Evolutionary conservation across 92 coral and sea anemone genomes (phyloP).

Genomic region (Pocillopora meandrina): DNA sequence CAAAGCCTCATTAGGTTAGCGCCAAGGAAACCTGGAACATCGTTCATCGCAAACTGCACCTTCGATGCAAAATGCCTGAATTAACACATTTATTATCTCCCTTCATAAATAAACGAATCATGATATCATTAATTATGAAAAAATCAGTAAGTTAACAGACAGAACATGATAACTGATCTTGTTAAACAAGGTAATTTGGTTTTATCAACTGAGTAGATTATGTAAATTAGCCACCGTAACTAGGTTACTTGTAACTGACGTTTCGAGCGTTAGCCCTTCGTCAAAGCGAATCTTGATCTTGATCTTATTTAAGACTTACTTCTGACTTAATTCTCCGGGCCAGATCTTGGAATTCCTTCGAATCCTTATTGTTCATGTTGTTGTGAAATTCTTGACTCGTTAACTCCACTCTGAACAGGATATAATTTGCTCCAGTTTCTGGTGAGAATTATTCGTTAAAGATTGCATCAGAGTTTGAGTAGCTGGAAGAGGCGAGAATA

Average conservation of each 20-base stretch:
- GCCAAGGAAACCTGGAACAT: conserved; percentile 43
- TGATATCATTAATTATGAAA: neutral
- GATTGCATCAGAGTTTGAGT: neutral
- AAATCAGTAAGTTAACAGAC: no score
- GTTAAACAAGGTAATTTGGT: no score
- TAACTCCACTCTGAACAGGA: conserved; percentile 44
- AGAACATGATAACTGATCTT: no score
- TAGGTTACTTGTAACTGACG: no score
- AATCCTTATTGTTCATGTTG: conserved; percentile 38
- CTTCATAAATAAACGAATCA: neutral
- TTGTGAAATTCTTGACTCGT: conserved; percentile 31
- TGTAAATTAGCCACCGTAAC: no score
- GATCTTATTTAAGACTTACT: conserved; percentile 21
- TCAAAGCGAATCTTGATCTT: neutral
- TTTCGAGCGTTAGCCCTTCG: no score
- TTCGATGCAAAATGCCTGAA: neutral
- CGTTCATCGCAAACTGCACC: conserved; percentile 27
- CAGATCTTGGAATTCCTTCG: conserved; percentile 52
- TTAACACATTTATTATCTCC: neutral
- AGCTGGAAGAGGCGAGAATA: no score
- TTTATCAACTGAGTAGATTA: no score
- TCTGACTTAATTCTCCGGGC: conserved; percentile 27
- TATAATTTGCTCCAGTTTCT: conserved; percentile 54
- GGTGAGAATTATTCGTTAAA: neutral
- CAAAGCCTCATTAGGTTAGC: conserved; percentile 21